Evolutionary conservation across 2,113 vertebrate species (phyloP).

Genomic region (Hippoglossus stenolepis): DNA sequence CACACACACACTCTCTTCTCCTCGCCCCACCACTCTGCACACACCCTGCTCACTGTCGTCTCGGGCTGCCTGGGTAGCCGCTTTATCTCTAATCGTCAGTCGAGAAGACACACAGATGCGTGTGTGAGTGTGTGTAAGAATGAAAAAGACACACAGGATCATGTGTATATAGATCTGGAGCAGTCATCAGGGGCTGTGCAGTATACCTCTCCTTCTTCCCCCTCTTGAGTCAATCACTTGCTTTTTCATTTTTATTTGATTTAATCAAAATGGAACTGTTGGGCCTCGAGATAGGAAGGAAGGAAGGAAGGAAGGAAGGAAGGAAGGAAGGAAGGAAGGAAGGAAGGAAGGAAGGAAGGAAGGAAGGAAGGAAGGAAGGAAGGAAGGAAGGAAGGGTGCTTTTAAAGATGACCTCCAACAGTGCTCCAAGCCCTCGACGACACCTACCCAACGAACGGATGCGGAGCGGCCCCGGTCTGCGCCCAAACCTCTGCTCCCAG

Average conservation of each 20-base stretch:
- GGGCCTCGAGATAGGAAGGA: slow-evolving; percentile 58
- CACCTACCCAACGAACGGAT: slow-evolving; percentile 19
- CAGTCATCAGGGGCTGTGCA: slow-evolving; percentile 62
- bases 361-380: slow-evolving; percentile 29
- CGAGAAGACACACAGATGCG: slow-evolving; percentile 56
- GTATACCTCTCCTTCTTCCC: slow-evolving; percentile 56
- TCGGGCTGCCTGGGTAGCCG: slow-evolving; percentile 44
- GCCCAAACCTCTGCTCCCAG: slow-evolving; percentile 45
- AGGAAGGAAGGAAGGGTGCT: slow-evolving; percentile 26
- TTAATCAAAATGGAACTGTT: slow-evolving; percentile 66
- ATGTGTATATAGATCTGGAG: slow-evolving; percentile 78
- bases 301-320: slow-evolving; percentile 51
- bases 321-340: neutral
- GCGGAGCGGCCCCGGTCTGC: slow-evolving; percentile 22
- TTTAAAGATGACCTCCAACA: slow-evolving; percentile 72
- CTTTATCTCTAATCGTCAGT: slow-evolving; percentile 35
- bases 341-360: slow-evolving; percentile 35
- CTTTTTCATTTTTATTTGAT: slow-evolving; percentile 59
- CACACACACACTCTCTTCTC: slow-evolving; percentile 26
- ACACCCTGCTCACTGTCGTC: slow-evolving; percentile 50
- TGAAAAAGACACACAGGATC: slow-evolving; percentile 55
- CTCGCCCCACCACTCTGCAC: slow-evolving; percentile 37
- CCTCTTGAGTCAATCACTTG: slow-evolving; percentile 62
- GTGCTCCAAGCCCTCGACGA: slow-evolving; percentile 38
- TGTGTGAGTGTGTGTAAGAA: slow-evolving; percentile 31